Percentiles rank a stretch among this genome's conserved stretches.
These are phyloP conservation scores for Oppia nitens DNA, from an alignment of 1,140 invertebrate genomes.

Conservation along the genomic window DNA sequence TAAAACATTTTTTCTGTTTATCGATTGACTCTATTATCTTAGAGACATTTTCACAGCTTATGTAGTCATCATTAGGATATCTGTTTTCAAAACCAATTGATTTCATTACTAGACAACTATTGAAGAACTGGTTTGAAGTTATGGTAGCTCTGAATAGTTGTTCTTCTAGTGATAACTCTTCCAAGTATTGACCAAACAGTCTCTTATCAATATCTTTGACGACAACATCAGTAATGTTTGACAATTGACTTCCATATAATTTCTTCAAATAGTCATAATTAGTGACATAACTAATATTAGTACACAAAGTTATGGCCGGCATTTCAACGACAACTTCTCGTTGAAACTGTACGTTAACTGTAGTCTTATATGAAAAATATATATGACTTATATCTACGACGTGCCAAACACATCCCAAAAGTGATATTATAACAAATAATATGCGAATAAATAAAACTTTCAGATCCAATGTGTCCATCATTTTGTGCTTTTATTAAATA, in stretches of 20 bases:
- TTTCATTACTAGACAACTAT: slow-evolving; percentile 6
- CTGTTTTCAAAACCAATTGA: slow-evolving; percentile 4
- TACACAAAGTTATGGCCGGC: slow-evolving; percentile 4
- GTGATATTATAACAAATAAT: no score
- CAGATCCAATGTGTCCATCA: no score
- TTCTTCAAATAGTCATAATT: background rate
- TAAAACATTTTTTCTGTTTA: slow-evolving; percentile 10
- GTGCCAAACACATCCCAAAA: slow-evolving; percentile 9
- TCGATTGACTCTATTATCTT: background rate
- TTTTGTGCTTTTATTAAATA: no score
- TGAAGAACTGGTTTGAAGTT: background rate
- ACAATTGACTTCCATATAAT: background rate
- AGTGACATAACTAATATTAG: background rate
- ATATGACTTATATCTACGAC: slow-evolving; percentile 4
- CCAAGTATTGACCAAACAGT: background rate
- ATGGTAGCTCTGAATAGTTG: slow-evolving; percentile 7
- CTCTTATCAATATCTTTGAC: background rate
- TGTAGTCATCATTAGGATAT: background rate
- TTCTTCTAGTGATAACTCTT: slow-evolving; percentile 3
- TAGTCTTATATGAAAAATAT: slow-evolving; percentile 9
- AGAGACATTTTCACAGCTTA: slow-evolving; percentile 2
- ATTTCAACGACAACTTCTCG: slow-evolving; percentile 7
- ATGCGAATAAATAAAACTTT: no score
- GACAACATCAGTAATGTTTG: background rate
- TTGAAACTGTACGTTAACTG: slow-evolving; percentile 7